These are phyloP conservation scores for Whitmania pigra DNA, from an alignment of 1,140 invertebrate genomes.

Conservation along the genomic window DNA sequence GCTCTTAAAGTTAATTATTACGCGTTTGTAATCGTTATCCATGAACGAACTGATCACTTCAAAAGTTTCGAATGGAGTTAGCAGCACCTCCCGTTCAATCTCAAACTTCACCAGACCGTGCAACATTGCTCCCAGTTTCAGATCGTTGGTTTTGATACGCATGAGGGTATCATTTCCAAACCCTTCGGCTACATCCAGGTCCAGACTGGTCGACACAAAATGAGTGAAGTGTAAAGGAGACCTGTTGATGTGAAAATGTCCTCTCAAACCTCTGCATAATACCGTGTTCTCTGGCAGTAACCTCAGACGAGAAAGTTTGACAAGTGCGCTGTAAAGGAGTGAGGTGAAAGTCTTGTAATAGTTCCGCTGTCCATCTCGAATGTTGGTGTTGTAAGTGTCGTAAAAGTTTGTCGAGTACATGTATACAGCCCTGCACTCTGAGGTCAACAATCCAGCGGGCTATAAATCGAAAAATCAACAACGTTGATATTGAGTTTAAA, in stretches of 20 bases:
- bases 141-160: background rate
- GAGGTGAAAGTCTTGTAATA: constrained; percentile 4
- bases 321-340: background rate
- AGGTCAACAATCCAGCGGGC: background rate
- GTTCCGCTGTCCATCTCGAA: background rate
- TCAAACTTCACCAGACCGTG: background rate
- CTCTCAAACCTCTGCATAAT: background rate
- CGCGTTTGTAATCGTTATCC: no score
- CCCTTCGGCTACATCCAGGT: background rate
- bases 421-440: background rate
- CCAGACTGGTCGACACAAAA: background rate
- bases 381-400: background rate
- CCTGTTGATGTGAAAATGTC: no score
- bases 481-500: no score
- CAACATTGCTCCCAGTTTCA: background rate
- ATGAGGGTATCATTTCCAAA: background rate
- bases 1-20: no score
- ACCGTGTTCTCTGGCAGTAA: background rate
- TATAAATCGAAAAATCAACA: no score
- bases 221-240: background rate
- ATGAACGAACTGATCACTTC: background rate
- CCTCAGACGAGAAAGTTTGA: background rate
- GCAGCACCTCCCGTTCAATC: constrained; percentile 6
- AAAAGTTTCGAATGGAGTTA: background rate
- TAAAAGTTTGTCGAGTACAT: constrained; percentile 9